Base-by-base conservation (phyloP, 2,888 invertebrate species). In the Oligia fasciuncula region DNA sequence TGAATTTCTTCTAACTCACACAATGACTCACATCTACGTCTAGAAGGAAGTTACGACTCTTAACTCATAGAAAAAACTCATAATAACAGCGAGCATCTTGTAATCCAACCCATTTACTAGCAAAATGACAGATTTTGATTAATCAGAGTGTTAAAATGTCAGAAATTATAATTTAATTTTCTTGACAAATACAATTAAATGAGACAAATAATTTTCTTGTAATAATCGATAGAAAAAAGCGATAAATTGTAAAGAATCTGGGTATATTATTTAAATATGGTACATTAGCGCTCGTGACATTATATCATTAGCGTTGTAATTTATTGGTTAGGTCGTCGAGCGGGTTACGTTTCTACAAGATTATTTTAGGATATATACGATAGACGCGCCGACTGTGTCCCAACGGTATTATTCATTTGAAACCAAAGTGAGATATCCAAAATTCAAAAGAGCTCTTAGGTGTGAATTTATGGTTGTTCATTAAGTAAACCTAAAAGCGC, bases 1-100 rank as follows among this genome's bases (percentile, higher is more conserved):
- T 85, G 88, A 89, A 87, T 89, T 80, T 87, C 87, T 88, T 84
- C 74, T 76, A 81, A 80, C 72, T 87, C 74, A 65, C 73, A 77
- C 73, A 65, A 80, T 85, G 77, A 82, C 71, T 87, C 35, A 82
- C 68, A n/a, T 77, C 71, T 60, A 76, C 69, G 73, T 73, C 46
- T 63, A 87, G 86, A 87, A 88, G 79, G 86, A 82, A 88, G 85
- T 84, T 75, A 84, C 49, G n/a, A 80, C 46, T 76, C 23, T 11
- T 75, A 74, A 76, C 79, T 77, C 78, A 76, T 70, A 71, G 63
- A 82, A 81, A 79, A 63, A 80, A 49, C 29, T 43, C 19, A 11
- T 81, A 79, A 80, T 70, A 79, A 73, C 66, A 69, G 23, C 49
- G 46, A 63, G 49, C 23, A 75, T 72, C 70, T 71, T 71, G 81